Evolutionary conservation across 1,140 invertebrate species (phyloP).

Genomic region (Drosophila baimaii): DNA sequence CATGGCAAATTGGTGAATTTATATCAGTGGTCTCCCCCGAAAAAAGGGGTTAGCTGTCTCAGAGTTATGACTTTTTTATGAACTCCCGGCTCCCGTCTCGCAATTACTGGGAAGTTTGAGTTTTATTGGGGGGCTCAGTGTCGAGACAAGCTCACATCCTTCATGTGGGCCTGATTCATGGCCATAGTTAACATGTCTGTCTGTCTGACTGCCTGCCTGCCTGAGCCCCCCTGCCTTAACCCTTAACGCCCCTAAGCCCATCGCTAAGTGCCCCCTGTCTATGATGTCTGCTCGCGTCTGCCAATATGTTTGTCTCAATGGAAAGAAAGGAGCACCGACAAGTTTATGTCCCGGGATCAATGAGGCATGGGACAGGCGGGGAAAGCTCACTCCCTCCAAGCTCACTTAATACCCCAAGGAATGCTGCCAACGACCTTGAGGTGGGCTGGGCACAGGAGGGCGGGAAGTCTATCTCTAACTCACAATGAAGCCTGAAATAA

Average conservation of each 20-base stretch:
- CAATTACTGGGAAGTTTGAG: slow-evolving; percentile 70
- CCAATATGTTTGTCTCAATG: slow-evolving; percentile 66
- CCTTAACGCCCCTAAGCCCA: slow-evolving; percentile 19
- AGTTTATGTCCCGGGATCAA: slow-evolving; percentile 68
- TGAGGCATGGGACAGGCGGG: slow-evolving; percentile 53
- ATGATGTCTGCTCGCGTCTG: slow-evolving; percentile 45
- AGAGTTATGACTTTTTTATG: slow-evolving; percentile 71
- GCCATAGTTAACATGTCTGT: slow-evolving; percentile 67
- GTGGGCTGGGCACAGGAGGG: not conserved
- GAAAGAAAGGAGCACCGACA: slow-evolving; percentile 48
- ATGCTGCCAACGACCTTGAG: slow-evolving; percentile 11
- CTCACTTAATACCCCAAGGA: not conserved
- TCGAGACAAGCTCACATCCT: slow-evolving; percentile 28
- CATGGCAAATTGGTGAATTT: slow-evolving; percentile 69
- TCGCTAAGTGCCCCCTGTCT: slow-evolving; percentile 47
- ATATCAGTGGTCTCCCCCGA: slow-evolving; percentile 15
- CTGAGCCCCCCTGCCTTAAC: slow-evolving; percentile 5
- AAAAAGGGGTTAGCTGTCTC: slow-evolving; percentile 25
- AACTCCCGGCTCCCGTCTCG: slow-evolving; percentile 42
- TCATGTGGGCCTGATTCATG: slow-evolving; percentile 64
- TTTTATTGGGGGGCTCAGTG: slow-evolving; percentile 58
- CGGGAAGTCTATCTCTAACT: not conserved
- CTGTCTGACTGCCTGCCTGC: not conserved
- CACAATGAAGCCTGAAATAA: not conserved
- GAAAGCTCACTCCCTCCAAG: slow-evolving; percentile 23